A percentile compares a stretch with the other conserved stretches of the same genome.
Conservation (phyloP, 2,113 vertebrate genomes). For the Ciconia stormi region DNA sequence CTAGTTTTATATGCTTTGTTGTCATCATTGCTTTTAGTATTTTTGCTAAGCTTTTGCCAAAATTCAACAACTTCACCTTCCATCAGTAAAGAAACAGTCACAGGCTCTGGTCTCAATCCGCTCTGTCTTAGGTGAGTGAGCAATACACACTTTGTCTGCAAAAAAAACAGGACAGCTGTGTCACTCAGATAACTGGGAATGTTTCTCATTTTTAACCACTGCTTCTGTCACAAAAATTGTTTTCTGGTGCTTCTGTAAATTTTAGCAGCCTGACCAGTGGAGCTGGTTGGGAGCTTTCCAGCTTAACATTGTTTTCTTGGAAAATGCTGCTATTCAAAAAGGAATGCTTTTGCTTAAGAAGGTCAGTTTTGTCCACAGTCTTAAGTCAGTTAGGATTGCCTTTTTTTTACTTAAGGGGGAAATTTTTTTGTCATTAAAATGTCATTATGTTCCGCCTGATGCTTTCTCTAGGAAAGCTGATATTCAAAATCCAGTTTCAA, state of each 20-base stretch:
- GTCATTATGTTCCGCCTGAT: not conserved
- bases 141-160: fast-evolving
- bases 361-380: not conserved
- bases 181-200: not conserved
- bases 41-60: not conserved
- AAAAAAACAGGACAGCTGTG: not conserved
- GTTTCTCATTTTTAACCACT: not conserved
- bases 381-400: not conserved
- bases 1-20: not conserved
- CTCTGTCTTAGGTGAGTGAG: not conserved
- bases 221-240: not conserved
- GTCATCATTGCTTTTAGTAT: not conserved
- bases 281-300: not conserved
- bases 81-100: not conserved
- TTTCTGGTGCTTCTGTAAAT: not conserved
- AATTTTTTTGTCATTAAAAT: not conserved
- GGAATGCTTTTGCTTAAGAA: not conserved
- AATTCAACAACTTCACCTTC: not conserved
- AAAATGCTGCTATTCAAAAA: not conserved
- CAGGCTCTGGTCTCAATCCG: not conserved
- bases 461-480: not conserved
- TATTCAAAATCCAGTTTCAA: not conserved
- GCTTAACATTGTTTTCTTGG: not conserved
- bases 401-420: not conserved
- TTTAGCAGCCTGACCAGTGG: not conserved